Percentiles rank a stretch among this genome's conserved stretches.
These are phyloP conservation scores for Drosophila setifemur DNA, from an alignment of 1,140 invertebrate genomes.

Conservation along the genomic window DNA sequence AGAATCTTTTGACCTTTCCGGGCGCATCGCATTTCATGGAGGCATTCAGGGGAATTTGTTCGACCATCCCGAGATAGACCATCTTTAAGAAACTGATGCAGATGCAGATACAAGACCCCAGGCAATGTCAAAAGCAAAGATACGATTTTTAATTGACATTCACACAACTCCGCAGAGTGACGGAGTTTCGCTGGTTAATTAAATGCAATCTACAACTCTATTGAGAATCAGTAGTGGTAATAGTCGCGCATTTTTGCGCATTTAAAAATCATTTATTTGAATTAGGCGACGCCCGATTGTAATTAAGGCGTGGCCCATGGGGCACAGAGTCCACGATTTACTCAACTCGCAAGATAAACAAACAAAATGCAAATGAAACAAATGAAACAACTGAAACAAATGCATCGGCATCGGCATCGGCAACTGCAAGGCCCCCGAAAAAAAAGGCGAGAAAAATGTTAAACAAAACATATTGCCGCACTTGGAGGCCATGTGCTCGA, in stretches of 20 bases:
- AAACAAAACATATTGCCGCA: constrained; percentile 76
- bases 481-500: constrained; percentile 69
- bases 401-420: not conserved
- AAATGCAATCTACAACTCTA: constrained; percentile 70
- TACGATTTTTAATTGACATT: constrained; percentile 53
- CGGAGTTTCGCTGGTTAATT: constrained; percentile 43
- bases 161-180: constrained; percentile 11
- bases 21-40: constrained; percentile 50
- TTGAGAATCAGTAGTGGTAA: constrained; percentile 65
- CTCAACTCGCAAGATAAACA: constrained; percentile 53
- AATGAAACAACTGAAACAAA: constrained; percentile 23
- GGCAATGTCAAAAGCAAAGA: constrained; percentile 3
- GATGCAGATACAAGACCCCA: not conserved
- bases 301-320: constrained; percentile 55
- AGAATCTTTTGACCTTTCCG: constrained; percentile 31
- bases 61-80: constrained; percentile 31
- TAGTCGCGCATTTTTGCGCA: constrained; percentile 62
- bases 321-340: constrained; percentile 40
- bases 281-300: constrained; percentile 39
- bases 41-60: constrained; percentile 42
- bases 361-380: constrained; percentile 60
- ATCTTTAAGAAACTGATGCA: constrained; percentile 40
- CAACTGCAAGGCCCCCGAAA: constrained; percentile 38
- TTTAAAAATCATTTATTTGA: constrained; percentile 76
- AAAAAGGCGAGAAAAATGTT: constrained; percentile 40